These are phyloP conservation scores for Protophormia terraenovae DNA, from an alignment of 2,888 invertebrate species.

Conservation along the genomic window DNA sequence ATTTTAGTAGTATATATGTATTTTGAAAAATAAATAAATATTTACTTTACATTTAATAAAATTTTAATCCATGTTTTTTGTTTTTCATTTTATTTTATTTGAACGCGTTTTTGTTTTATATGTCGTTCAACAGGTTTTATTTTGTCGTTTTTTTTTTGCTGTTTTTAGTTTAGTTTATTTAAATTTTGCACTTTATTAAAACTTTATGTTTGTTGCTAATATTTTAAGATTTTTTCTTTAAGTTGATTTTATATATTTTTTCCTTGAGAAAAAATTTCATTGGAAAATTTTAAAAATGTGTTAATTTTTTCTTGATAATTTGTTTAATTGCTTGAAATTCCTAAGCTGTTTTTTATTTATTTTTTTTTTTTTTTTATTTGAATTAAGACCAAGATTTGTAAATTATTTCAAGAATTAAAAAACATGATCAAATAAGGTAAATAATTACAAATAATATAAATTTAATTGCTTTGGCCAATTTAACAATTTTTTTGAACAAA, in stretches of 20 bases:
- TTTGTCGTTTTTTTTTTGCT: constrained; percentile 17
- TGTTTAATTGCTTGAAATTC: constrained; percentile 31
- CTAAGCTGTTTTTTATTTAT: constrained; percentile 4
- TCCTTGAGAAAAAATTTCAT: constrained; percentile 43
- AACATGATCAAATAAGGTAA: constrained; percentile 12
- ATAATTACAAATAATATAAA: constrained; percentile 26
- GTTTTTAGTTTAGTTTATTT: constrained; percentile 50
- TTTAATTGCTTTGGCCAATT: background rate
- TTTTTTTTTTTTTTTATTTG: constrained; percentile 7
- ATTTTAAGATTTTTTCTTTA: constrained; percentile 28
- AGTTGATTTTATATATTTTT: too few relatives aligned
- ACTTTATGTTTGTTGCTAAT: constrained; percentile 11
- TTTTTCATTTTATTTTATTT: constrained; percentile 5
- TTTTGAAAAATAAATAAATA: constrained; percentile 44
- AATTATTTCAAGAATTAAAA: constrained; percentile 34
- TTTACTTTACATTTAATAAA: constrained; percentile 62
- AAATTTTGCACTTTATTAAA: constrained; percentile 49
- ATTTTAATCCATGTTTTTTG: constrained; percentile 47
- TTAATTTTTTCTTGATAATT: constrained; percentile 59
- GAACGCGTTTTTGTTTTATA: constrained; percentile 42
- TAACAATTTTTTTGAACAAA: background rate
- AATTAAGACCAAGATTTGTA: constrained; percentile 16
- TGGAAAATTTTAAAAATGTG: constrained; percentile 54
- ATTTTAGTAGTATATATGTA: too few relatives aligned
- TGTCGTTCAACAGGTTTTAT: constrained; percentile 64